A percentile compares a stretch with the other conserved stretches of the same genome.
These are phyloP conservation scores for Eleutherodactylus coqui DNA, from an alignment of 2,797 vertebrate species.

Conservation along the genomic window DNA sequence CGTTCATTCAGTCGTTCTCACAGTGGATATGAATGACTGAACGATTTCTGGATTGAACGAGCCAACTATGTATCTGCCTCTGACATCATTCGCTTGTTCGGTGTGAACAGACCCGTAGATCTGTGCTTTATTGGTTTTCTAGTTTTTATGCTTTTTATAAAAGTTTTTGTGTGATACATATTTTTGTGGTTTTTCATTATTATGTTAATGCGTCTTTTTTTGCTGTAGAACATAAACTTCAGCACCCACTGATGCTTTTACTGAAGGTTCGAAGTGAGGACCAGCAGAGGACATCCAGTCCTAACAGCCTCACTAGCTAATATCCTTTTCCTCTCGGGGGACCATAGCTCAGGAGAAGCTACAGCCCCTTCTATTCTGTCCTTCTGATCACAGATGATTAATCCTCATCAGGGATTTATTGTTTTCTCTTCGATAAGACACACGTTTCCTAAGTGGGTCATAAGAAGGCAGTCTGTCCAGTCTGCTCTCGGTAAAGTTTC, in stretches of 20 bases:
- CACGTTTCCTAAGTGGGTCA: constrained; percentile 72
- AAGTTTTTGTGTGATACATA: background rate
- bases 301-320: constrained; percentile 70
- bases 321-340: constrained; percentile 74
- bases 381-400: constrained; percentile 82
- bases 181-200: background rate
- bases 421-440: constrained; percentile 79
- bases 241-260: background rate
- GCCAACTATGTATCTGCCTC: too few species aligned
- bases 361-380: constrained; percentile 70
- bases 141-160: background rate
- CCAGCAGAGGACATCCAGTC: constrained; percentile 66
- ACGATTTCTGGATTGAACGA: too few species aligned
- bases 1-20: too few species aligned
- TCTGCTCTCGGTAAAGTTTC: constrained; percentile 62
- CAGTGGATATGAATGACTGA: too few species aligned
- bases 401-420: constrained; percentile 78
- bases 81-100: too few species aligned
- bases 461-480: constrained; percentile 66
- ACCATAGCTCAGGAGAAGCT: constrained; percentile 74
- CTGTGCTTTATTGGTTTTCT: too few species aligned
- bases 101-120: too few species aligned
- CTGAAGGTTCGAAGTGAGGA: constrained; percentile 31
- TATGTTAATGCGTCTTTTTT: background rate
- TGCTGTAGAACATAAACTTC: background rate